Evolutionary conservation across 2,888 invertebrate genomes (phyloP).

Genomic region (Deilephila elpenor): DNA sequence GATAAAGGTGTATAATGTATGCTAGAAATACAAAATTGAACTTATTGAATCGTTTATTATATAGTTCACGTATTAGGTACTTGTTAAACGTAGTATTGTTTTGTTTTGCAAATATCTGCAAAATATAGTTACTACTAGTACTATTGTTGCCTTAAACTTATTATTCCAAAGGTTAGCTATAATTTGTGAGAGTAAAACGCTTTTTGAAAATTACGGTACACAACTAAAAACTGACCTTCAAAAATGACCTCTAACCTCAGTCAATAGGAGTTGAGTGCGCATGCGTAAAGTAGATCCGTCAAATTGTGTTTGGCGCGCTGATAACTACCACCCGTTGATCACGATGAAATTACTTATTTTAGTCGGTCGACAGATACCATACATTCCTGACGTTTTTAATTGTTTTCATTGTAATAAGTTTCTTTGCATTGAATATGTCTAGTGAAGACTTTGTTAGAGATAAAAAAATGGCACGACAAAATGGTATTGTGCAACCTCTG

Average conservation of each 20-base stretch:
- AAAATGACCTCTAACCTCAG: constrained; percentile 63
- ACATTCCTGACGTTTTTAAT: constrained; percentile 62
- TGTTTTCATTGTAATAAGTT: constrained; percentile 43
- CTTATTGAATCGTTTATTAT: too few relatives aligned
- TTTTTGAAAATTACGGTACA: neutral
- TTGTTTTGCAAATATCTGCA: neutral
- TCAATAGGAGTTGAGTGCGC: constrained; percentile 70
- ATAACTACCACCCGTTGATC: constrained; percentile 66
- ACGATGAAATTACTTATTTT: constrained; percentile 78
- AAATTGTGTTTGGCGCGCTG: constrained; percentile 79
- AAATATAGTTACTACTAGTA: too few relatives aligned
- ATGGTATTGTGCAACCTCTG: constrained; percentile 94
- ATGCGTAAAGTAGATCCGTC: constrained; percentile 60
- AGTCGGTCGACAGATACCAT: constrained; percentile 70
- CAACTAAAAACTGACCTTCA: constrained; percentile 59
- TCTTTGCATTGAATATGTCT: constrained; percentile 68
- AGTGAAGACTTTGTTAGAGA: constrained; percentile 61
- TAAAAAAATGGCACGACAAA: constrained; percentile 86
- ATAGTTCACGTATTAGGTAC: too few relatives aligned
- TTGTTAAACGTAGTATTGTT: too few relatives aligned
- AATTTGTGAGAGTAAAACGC: neutral
- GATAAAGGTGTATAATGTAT: too few relatives aligned
- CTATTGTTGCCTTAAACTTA: too few relatives aligned
- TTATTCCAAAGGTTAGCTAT: neutral
- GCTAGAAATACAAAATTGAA: too few relatives aligned